Evolutionary conservation across 2,888 invertebrate species (phyloP), one percentile per base, ranked within the genome.

Genomic region (Diabrotica balteata): DNA sequence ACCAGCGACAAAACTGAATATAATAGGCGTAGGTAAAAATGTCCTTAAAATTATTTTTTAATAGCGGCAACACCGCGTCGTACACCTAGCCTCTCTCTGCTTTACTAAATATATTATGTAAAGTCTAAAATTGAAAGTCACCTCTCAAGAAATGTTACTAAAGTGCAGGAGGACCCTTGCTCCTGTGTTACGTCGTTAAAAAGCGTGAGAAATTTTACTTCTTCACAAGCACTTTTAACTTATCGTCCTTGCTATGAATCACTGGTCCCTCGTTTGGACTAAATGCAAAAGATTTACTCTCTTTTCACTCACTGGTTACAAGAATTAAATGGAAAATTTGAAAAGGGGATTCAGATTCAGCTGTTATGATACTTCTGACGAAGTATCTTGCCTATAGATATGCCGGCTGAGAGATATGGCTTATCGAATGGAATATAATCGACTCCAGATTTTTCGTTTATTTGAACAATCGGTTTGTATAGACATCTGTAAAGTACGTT

Each of bases 81-180:
- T 75, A 74, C 74, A 74, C 72, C 66, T 60, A 72, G 75, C 74
- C 69, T 75, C 73, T 74, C 72, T 73, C 75, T 75, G 75, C 76
- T 78, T 78, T 77, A 80, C 80, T 81, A 81, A 82, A 82, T 81
- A 81, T 81, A 81, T 81, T 80, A 81, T 81, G 80, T 79, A 81
- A 80, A 82, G 80, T 81, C 80, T 81, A 79, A 81, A 82, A 82
- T 81, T 81, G 81, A 81, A 81, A 82, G 82, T 81, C 80, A 80
- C 80, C 80, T 79, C 77, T 79, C 79, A 80, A 80, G 77, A 76
- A 78, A 80, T 79, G 78, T 79, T 81, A 78, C 78, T 78, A 75
- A 73, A 78, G 76, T 75, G 72, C 69, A 73, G 71, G 73, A 69
- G 69, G 72, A 71, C 74, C 72, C 64, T 68, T 66, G 67, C 71